phyloP scores from a whole-genome alignment of 2,113 vertebrate species.

The Rhabdornis inornatus region DNA sequence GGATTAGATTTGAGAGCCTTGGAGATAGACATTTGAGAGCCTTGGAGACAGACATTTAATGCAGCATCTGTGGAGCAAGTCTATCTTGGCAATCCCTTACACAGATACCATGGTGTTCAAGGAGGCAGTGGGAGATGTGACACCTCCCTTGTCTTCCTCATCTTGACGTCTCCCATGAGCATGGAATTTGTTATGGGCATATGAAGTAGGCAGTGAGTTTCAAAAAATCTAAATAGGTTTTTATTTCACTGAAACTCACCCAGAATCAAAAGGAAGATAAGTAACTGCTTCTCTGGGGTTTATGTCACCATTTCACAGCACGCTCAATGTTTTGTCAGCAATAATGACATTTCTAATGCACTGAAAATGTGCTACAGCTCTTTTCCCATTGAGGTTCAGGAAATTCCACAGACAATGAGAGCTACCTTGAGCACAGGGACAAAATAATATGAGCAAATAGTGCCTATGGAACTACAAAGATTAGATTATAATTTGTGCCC shows the following conservation, averaged over 20 bases:
- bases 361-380: not conserved
- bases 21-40: not conserved
- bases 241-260: not conserved
- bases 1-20: not conserved
- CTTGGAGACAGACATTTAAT: not conserved
- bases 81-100: not conserved
- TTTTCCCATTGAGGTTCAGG: slow-evolving; percentile 19
- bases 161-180: not conserved
- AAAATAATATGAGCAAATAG: not conserved
- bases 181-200: not conserved
- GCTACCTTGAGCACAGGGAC: not conserved
- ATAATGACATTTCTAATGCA: slow-evolving; percentile 35
- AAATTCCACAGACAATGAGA: slow-evolving; percentile 12
- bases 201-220: not conserved
- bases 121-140: not conserved
- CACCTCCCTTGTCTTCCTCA: not conserved
- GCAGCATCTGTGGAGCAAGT: not conserved
- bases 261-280: slow-evolving; percentile 1
- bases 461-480: slow-evolving; percentile 9
- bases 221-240: not conserved
- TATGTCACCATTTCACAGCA: slow-evolving; percentile 7
- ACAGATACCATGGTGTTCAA: fast-evolving
- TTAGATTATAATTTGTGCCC: not conserved
- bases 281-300: not conserved
- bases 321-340: not conserved